Conservation (phyloP, 30 jellyfish, hydroid and myxozoan genomes). For the Mastigias papua region DNA sequence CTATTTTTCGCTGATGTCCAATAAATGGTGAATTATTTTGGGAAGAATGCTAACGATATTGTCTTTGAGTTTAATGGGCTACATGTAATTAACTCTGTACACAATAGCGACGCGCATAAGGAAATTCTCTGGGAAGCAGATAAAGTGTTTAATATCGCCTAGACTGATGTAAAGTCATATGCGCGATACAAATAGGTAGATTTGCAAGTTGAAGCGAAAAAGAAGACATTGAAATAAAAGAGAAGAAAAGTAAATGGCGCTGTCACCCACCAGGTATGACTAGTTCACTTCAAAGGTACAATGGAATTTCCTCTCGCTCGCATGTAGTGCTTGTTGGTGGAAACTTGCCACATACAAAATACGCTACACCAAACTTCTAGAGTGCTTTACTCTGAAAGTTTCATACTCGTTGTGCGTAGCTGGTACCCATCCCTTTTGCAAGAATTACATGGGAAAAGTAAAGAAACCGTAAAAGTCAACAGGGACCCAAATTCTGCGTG, state of each 20-base stretch:
- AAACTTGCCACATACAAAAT: no score
- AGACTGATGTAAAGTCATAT: background rate
- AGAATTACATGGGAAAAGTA: no score
- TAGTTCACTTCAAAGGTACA: background rate
- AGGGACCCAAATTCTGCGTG: no score
- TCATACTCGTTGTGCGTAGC: no score
- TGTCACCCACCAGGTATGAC: background rate
- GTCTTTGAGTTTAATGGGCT: constrained; percentile 34
- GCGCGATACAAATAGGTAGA: background rate
- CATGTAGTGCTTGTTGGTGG: background rate
- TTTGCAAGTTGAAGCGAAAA: background rate
- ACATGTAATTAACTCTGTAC: constrained; percentile 12
- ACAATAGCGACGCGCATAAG: constrained; percentile 35
- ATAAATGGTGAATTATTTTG: constrained; percentile 14
- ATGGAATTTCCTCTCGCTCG: background rate
- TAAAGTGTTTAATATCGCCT: constrained; percentile 24
- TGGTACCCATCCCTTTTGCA: no score
- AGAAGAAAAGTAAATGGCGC: background rate
- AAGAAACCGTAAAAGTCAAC: no score
- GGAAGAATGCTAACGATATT: constrained; percentile 39
- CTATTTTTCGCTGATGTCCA: background rate
- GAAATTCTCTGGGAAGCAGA: constrained; percentile 58
- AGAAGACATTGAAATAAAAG: background rate
- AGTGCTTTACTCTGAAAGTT: no score
- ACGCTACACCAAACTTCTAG: no score